These are phyloP conservation scores for Tiliacea citrago DNA, from an alignment of 2,888 invertebrate species.

Conservation along the genomic window DNA sequence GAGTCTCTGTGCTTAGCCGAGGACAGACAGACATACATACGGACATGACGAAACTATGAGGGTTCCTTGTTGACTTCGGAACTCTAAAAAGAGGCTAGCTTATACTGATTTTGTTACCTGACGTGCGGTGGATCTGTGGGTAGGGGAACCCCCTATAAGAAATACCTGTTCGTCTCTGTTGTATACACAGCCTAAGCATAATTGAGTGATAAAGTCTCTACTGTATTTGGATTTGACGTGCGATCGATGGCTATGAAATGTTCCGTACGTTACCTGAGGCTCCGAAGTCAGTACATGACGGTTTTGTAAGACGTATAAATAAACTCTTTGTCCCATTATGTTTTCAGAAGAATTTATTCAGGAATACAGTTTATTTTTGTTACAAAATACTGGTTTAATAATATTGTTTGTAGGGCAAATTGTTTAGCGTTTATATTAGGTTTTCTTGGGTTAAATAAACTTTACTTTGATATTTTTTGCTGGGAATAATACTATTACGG, in stretches of 20 bases:
- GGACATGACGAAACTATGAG: too few species aligned
- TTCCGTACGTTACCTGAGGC: constrained; percentile 43
- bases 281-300: constrained; percentile 27
- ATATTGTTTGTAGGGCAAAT: constrained; percentile 24
- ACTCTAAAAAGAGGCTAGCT: too few species aligned
- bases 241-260: constrained; percentile 61
- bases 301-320: constrained; percentile 36
- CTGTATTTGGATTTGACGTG: constrained; percentile 51
- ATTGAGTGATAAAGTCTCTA: constrained; percentile 28
- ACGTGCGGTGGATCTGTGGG: not conserved
- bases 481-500: not conserved
- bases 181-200: constrained; percentile 19
- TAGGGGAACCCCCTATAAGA: not conserved
- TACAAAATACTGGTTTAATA: constrained; percentile 37
- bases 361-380: constrained; percentile 35
- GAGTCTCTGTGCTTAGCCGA: too few species aligned
- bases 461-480: constrained; percentile 24
- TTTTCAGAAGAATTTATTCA: constrained; percentile 6
- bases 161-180: not conserved
- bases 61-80: too few species aligned
- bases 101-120: not conserved
- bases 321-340: constrained; percentile 30
- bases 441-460: constrained; percentile 24
- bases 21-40: too few species aligned
- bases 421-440: constrained; percentile 19